phyloP scores from a whole-genome alignment of 2,797 vertebrate species.

The Atherinosoma microstoma region DNA sequence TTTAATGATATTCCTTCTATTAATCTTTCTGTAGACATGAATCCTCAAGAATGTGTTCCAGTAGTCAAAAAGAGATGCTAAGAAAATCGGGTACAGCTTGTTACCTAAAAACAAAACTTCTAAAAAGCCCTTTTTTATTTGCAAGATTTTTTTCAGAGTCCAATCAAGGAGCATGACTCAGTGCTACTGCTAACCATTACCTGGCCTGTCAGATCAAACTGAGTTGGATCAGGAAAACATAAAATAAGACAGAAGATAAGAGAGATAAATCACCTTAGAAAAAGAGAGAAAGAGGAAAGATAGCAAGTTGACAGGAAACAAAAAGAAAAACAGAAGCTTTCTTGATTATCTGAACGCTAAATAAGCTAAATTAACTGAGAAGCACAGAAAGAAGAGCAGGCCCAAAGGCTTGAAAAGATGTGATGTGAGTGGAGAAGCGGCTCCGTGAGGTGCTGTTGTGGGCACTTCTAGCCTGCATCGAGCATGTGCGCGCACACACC shows the following conservation, averaged over 20 bases:
- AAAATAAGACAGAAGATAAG: slow-evolving; percentile 11
- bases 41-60: not conserved
- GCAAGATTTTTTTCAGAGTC: slow-evolving; percentile 1
- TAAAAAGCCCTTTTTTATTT: not conserved
- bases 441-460: slow-evolving; percentile 16
- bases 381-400: not conserved
- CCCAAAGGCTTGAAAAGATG: slow-evolving; percentile 5
- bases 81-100: too few relatives aligned
- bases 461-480: slow-evolving; percentile 40
- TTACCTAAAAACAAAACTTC: not conserved
- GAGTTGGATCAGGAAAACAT: slow-evolving; percentile 31
- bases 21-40: slow-evolving; percentile 14
- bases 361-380: slow-evolving; percentile 13
- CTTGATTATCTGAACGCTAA: not conserved
- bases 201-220: slow-evolving; percentile 37
- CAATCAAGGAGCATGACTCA: slow-evolving; percentile 34
- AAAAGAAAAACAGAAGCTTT: not conserved
- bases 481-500: slow-evolving; percentile 47
- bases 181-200: slow-evolving; percentile 22
- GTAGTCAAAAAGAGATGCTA: not conserved
- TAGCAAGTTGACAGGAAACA: slow-evolving; percentile 15
- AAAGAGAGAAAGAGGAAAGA: slow-evolving; percentile 1
- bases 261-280: slow-evolving; percentile 28
- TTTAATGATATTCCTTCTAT: slow-evolving; percentile 29
- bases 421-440: slow-evolving; percentile 25